Evolutionary conservation across 1,140 invertebrate genomes (phyloP), one percentile per base, ranked within the genome.

Genomic region (Drosophila hydei): DNA sequence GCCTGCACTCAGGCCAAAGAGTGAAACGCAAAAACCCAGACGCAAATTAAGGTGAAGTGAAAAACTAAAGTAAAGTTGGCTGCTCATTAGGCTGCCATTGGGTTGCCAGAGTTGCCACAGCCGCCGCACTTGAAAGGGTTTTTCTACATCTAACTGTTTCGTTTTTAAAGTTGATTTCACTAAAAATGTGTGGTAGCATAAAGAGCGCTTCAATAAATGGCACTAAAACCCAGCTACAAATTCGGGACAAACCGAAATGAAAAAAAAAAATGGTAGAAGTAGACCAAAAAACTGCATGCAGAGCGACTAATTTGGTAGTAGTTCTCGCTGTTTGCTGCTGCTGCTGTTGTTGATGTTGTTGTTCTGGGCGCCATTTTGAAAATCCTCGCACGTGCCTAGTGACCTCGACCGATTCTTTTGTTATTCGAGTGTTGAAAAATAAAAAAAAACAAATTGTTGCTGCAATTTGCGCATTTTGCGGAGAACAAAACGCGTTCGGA

Each of bases 141-240:
- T 33, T 14, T 42, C 14, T 11, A 2, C 7, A 6, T 30, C 16
- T 30, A 27, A 30, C 40, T 18, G 9, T 40, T 21, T 21, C 27
- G 1, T 19, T 42, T 58, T 55, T 63, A 38, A 61, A 69, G 52
- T 62, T 62, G 58, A 83, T 75, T 83, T 79, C 72, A 84, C 84
- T 83, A 79, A 79, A 84, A 79, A 81, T 55, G 78, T 83, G 65
- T 55, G 61, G 62, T 58, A 16, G 14, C n/a, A 58, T 71, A 79
- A 74, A 78, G 59, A 48, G 60, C 16, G 23, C 60, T 30, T 43
- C 30, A 58, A 33, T 58, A 43, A 48, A 43, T 45, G 38, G 36
- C 56, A 27, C 56, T 67, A 59, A 65, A 65, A 51, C n/a, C 11
- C 40, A 27, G 63, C 30, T 23, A 11, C 51, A 18, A 69, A 60